phyloP scores from a whole-genome alignment of 2,113 vertebrate species.

The Apteryx owenii region DNA sequence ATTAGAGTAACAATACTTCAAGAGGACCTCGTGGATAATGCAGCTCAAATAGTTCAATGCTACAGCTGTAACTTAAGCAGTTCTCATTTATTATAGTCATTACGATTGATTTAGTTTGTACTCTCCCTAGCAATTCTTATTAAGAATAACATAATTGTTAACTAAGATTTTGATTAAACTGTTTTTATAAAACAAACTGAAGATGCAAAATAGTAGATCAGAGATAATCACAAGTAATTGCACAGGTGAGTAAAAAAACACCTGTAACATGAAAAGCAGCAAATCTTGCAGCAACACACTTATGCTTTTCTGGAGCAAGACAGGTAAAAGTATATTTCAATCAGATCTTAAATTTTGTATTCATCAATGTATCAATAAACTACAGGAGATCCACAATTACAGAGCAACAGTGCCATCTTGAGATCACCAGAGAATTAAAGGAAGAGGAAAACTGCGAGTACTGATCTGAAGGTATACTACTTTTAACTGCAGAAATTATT shows the following conservation, averaged over 20 bases:
- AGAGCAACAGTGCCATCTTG: conserved; percentile 61
- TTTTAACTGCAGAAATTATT: neutral
- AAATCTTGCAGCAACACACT: neutral
- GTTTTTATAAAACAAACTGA: neutral
- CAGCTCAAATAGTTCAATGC: neutral
- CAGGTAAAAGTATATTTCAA: neutral
- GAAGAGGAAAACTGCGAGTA: neutral
- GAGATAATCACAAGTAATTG: neutral
- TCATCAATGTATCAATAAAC: too few species aligned
- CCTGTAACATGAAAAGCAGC: neutral
- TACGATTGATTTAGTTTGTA: neutral
- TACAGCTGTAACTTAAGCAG: neutral
- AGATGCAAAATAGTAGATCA: neutral
- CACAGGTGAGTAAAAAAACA: neutral
- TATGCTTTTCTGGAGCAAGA: neutral
- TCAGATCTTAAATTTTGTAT: neutral
- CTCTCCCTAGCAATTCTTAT: neutral
- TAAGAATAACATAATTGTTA: neutral
- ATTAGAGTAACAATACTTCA: neutral
- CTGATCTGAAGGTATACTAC: neutral
- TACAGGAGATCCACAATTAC: neutral
- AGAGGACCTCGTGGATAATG: neutral
- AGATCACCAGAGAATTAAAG: neutral
- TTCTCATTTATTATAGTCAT: neutral
- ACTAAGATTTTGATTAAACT: neutral